Base-by-base conservation (phyloP, 2,888 invertebrate species). In the Priocnemis perturbator region DNA sequence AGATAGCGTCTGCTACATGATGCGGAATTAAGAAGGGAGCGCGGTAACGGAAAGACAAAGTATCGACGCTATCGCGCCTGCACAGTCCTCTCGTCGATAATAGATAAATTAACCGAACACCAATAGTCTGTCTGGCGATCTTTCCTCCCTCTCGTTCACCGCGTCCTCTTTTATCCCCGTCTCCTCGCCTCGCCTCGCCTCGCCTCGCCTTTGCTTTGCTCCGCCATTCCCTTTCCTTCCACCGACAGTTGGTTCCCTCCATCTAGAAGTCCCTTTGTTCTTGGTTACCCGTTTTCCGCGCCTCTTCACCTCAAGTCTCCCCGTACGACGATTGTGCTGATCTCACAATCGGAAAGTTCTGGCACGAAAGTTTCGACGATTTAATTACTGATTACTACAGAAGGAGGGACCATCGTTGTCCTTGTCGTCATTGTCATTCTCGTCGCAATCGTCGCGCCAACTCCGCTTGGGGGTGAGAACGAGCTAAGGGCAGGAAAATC, bases 331-430 rank as follows among this genome's bases (percentile, higher is more conserved):
- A 64, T 56, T 56, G 30, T 37, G 58, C 47, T 61, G 66, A 75
- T 74, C 64, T 44, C 60, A 59, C 55, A 30, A 23, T 45, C 11
- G 14, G 47, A 26, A 57, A 61, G 65, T 65, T 67, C 63, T 57
- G 21, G 44, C 50, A 45, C 7, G 55, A 47, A 76, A 76, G 19
- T 76, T 76, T 68, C 64, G 62, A 48, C 65, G 62, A 73, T 77
- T 73, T 73, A 76, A 77, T 76, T 77, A 77, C 68, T 67, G 67
- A 64, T 76, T 56, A 21, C 26, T 19, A 15, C 17, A 15, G 47
- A 37, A 21, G 45, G 60, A 57, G 15, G 5, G 7, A 15, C 26
- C 55, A 23, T 15, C 55, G 55, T 50, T 20, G 20, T 50, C 19
- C 50, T 15, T 5, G 50, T 20, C 37, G 37, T 37, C 37, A 37